A percentile compares a stretch with the other conserved stretches of the same genome.
These are phyloP conservation scores for Drosophila tanythrix DNA, from an alignment of 2,888 invertebrate genomes.

Conservation along the genomic window DNA sequence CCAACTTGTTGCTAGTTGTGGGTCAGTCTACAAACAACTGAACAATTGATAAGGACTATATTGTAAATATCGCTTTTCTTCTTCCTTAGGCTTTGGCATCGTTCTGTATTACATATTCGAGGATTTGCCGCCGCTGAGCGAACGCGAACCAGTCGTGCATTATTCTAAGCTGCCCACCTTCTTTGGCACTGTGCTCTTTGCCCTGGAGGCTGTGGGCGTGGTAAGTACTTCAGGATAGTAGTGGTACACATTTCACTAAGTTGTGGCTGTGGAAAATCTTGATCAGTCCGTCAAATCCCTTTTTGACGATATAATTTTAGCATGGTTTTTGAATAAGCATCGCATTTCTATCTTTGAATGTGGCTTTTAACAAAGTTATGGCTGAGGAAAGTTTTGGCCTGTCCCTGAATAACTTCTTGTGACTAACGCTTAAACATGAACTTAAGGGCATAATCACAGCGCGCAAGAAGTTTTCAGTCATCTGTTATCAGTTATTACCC, in stretches of 20 bases:
- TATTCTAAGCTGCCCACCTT: conserved; percentile 90
- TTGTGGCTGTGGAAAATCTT: neutral
- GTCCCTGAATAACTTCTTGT: neutral
- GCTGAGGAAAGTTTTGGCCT: neutral
- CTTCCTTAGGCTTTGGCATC: conserved; percentile 87
- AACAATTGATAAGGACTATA: neutral
- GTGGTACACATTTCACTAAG: neutral
- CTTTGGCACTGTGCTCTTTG: conserved; percentile 97
- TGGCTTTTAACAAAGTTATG: neutral
- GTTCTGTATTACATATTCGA: conserved; percentile 93
- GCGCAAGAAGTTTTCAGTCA: neutral
- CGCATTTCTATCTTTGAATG: neutral
- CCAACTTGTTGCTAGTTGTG: conserved; percentile 92
- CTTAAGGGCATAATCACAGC: neutral
- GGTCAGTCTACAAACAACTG: conserved; percentile 82
- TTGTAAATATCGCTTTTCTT: neutral
- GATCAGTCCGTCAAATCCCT: neutral
- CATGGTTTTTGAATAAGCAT: neutral
- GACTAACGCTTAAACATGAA: neutral
- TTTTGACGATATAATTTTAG: neutral
- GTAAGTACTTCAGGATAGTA: conserved; percentile 86
- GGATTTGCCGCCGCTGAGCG: conserved; percentile 86
- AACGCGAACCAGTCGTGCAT: conserved; percentile 85
- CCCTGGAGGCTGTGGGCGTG: conserved; percentile 93
- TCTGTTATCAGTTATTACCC: neutral